Evolutionary conservation across 2,888 invertebrate genomes (phyloP).

Genomic region (Ormyrus rosae): DNA sequence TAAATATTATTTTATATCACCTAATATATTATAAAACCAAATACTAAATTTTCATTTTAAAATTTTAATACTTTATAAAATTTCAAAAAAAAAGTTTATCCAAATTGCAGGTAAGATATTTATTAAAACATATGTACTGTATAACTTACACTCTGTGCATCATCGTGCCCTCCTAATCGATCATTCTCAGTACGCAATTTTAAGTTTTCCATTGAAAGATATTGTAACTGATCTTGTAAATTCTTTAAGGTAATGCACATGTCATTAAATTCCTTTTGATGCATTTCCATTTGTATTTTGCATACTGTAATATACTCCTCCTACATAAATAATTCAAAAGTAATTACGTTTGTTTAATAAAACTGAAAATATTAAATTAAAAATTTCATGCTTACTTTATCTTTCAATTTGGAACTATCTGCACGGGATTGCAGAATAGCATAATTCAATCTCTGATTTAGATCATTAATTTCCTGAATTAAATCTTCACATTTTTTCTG

Average conservation of each 20-base stretch:
- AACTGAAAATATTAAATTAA: no score
- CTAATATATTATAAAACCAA: no score
- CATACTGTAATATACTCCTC: slow-evolving; percentile 42
- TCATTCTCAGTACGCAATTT: slow-evolving; percentile 38
- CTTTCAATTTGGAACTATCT: slow-evolving; percentile 26
- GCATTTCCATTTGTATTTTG: slow-evolving; percentile 44
- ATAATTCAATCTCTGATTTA: slow-evolving; percentile 11
- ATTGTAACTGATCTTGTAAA: slow-evolving; percentile 50
- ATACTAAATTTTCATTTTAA: no score
- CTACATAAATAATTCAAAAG: slow-evolving; percentile 21
- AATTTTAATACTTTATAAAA: no score
- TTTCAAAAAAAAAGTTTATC: slow-evolving; percentile 6
- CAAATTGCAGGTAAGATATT: background rate
- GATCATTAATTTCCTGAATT: background rate
- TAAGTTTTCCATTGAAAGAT: slow-evolving; percentile 41
- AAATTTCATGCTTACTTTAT: slow-evolving; percentile 34
- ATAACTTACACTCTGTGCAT: slow-evolving; percentile 28
- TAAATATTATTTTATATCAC: no score
- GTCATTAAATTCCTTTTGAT: slow-evolving; percentile 47
- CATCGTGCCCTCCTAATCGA: slow-evolving; percentile 24
- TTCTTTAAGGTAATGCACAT: slow-evolving; percentile 31
- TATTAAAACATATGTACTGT: no score
- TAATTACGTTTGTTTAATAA: background rate
- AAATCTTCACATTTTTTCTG: slow-evolving; percentile 41
- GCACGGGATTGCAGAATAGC: background rate